phyloP scores from a whole-genome alignment of 2,113 vertebrate species.

The Apaloderma vittatum region DNA sequence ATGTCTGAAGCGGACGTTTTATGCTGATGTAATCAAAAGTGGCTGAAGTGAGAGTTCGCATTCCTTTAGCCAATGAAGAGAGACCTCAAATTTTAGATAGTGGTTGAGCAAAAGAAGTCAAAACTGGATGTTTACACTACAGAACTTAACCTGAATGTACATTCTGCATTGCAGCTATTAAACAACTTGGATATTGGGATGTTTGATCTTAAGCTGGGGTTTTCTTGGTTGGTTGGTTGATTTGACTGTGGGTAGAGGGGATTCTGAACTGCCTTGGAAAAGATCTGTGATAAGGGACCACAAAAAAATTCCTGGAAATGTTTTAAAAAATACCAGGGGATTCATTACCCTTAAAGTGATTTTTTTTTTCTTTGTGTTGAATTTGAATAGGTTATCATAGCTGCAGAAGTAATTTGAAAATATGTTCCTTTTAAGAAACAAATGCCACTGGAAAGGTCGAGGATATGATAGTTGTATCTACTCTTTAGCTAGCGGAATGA shows the following conservation, averaged over 20 bases:
- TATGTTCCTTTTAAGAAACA: background rate
- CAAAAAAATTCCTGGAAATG: background rate
- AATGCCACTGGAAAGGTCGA: background rate
- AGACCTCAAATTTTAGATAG: background rate
- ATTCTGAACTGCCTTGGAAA: conserved; percentile 8
- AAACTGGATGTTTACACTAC: background rate
- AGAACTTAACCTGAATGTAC: background rate
- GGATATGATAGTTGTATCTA: background rate
- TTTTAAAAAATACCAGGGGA: background rate
- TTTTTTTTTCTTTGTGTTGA: background rate
- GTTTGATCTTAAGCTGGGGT: background rate
- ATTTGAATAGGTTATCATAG: background rate
- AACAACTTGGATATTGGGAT: background rate
- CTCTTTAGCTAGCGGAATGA: background rate
- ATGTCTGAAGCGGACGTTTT: background rate
- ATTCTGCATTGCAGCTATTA: background rate
- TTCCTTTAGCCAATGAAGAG: background rate
- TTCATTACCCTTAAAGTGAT: background rate
- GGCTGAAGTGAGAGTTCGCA: background rate
- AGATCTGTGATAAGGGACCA: background rate
- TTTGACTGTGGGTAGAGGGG: background rate
- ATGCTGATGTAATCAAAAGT: background rate
- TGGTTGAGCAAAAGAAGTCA: background rate
- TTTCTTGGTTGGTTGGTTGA: background rate
- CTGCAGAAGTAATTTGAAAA: background rate